Evolutionary conservation across 2,113 vertebrate genomes (phyloP), one percentile per base, ranked within the genome.

Genomic region (Illadopsis cleaveri): DNA sequence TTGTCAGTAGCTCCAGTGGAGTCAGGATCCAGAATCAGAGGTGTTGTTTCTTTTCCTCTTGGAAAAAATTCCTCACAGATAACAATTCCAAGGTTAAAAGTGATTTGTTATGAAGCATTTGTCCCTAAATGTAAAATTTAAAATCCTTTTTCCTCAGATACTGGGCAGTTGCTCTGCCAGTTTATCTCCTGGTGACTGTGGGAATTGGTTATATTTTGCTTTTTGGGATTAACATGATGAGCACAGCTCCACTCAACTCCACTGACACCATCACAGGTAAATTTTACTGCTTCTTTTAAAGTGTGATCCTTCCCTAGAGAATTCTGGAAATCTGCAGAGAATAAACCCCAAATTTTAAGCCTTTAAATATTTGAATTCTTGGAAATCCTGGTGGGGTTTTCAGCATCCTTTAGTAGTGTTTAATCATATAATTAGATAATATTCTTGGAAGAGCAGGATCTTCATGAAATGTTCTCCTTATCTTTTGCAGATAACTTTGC

Each of bases 181-280:
- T 98, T 8, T 99, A 99, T 83, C 96, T 99, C 35, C 97, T 99
- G 80, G 99, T 99, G 28, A 89, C 97, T 13, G 3, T 99, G 54
- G 95, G 88, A 15, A 97, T 99, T 22, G 97, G 77, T 64, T 96
- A 98, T 1, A 27, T 99, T 38, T 92, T 99, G 85, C 97, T 99
- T 68, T 99, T 99, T 61, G 99, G 99, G 57, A 91, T 99, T 40
- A 99, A 99, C 91, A 98, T 99, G 98, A 98, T 98, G 97, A 99
- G 99, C 94, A 99, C 99, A 6, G 98, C 99, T 71, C 98, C 99
- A 3, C 98, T 99, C 12, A 90, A 97, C 96, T 99, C 99, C 66
- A 97, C 98, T 28, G 96, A 99, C 80, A 99, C 98, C 18, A 54
- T 99, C 95, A 99, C 99, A 98, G 99, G 99, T 99, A 97, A 98